phyloP scores from a whole-genome alignment of 2,113 vertebrate species.

The Colaptes auratus region DNA sequence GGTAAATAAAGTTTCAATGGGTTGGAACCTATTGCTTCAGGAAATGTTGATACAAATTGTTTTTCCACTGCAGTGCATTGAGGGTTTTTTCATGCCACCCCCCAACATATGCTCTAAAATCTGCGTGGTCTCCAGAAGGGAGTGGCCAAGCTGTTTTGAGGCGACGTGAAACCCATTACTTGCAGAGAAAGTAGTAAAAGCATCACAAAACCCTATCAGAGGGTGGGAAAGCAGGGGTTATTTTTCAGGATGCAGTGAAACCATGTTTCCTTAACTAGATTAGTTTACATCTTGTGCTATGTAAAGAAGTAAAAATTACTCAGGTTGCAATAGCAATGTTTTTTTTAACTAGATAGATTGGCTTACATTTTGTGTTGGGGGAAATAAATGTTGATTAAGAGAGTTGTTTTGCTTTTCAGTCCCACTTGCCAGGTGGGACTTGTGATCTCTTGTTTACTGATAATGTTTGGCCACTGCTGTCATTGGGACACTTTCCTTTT shows the following conservation, averaged over 20 bases:
- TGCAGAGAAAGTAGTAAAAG: neutral
- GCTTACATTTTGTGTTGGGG: constrained; percentile 62
- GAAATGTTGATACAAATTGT: constrained; percentile 79
- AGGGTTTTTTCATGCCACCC: constrained; percentile 72
- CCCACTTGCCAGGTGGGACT: neutral
- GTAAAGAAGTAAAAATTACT: constrained; percentile 76
- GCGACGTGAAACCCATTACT: neutral
- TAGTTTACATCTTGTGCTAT: constrained; percentile 76
- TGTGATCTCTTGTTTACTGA: neutral
- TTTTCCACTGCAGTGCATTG: constrained; percentile 69
- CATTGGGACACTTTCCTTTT: neutral
- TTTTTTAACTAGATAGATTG: constrained; percentile 78
- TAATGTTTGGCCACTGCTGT: neutral
- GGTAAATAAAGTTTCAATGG: constrained; percentile 66
- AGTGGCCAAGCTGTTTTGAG: neutral
- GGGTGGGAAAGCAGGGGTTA: constrained; percentile 27
- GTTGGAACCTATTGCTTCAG: constrained; percentile 67
- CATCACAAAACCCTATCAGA: neutral
- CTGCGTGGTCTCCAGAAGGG: constrained; percentile 13
- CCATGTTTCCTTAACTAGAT: constrained; percentile 70
- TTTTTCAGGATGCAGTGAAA: constrained; percentile 68
- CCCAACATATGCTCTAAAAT: constrained; percentile 27
- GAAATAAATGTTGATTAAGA: neutral
- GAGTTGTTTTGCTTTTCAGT: neutral
- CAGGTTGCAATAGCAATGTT: constrained; percentile 68